A percentile compares a stretch with the other conserved stretches of the same genome.
Evolutionary conservation across 2,888 invertebrate genomes (phyloP).

Genomic region (Hybos culiciformis): DNA sequence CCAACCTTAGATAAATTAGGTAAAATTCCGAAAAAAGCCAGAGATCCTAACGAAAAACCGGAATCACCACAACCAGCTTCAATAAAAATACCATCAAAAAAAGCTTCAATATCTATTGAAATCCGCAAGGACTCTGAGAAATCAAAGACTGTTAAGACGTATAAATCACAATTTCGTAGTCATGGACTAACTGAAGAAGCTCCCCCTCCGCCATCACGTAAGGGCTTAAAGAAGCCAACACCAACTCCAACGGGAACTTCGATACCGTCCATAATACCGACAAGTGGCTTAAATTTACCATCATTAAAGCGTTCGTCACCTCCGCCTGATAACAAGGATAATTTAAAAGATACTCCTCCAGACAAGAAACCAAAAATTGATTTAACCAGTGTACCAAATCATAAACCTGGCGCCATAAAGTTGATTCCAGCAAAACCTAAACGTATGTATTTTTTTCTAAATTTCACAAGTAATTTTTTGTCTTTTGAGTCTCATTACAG

Average conservation of each 20-base stretch:
- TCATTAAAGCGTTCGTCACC: slow-evolving; percentile 23
- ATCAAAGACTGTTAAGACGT: slow-evolving; percentile 84
- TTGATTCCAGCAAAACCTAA: slow-evolving; percentile 77
- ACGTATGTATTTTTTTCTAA: too few species aligned
- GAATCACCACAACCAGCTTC: slow-evolving; percentile 25
- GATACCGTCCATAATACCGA: slow-evolving; percentile 12
- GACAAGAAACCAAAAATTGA: slow-evolving; percentile 67
- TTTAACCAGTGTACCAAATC: slow-evolving; percentile 34
- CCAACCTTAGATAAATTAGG: slow-evolving; percentile 60
- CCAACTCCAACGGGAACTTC: slow-evolving; percentile 28
- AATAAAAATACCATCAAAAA: slow-evolving; percentile 35
- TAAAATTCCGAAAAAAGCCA: slow-evolving; percentile 61
- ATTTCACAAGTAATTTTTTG: too few species aligned
- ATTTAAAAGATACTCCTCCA: slow-evolving; percentile 38
- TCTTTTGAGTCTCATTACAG: too few species aligned
- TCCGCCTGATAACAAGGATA: slow-evolving; percentile 20
- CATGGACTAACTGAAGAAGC: slow-evolving; percentile 80
- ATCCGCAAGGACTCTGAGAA: slow-evolving; percentile 57
- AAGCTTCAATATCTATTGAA: slow-evolving; percentile 70
- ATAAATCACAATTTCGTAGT: slow-evolving; percentile 80
- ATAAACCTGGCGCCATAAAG: slow-evolving; percentile 68
- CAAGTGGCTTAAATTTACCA: slow-evolving; percentile 10
- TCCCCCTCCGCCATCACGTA: slow-evolving; percentile 70
- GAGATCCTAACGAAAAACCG: slow-evolving; percentile 33
- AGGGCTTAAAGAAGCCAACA: slow-evolving; percentile 46